phyloP scores from a whole-genome alignment of 2,797 vertebrate species.

The Trachops cirrhosus region DNA sequence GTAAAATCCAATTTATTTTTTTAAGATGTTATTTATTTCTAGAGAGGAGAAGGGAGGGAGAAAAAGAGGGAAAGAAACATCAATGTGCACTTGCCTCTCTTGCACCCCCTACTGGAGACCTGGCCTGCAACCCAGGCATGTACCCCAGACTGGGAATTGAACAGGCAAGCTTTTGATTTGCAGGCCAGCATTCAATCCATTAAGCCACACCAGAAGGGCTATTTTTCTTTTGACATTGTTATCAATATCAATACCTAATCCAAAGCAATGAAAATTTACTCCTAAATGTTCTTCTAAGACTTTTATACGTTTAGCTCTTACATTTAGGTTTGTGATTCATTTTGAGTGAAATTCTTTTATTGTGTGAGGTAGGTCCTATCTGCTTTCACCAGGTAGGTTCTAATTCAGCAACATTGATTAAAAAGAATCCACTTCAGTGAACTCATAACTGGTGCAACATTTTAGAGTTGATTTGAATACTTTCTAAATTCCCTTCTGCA shows the following conservation, averaged over 20 bases:
- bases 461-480: neutral
- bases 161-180: too few species aligned
- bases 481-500: conserved; percentile 7
- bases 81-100: too few species aligned
- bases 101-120: too few species aligned
- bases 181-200: too few species aligned
- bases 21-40: neutral
- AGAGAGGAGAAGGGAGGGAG: too few species aligned
- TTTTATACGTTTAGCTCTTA: conserved; percentile 20
- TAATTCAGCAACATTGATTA: neutral
- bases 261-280: conserved; percentile 10
- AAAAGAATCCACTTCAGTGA: neutral
- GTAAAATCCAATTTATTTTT: conserved; percentile 24
- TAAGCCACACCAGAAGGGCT: too few species aligned
- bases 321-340: neutral
- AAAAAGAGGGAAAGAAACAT: too few species aligned
- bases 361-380: neutral
- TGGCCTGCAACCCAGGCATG: too few species aligned
- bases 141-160: too few species aligned
- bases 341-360: neutral
- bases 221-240: neutral
- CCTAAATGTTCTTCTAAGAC: neutral
- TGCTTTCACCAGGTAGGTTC: neutral
- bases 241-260: neutral
- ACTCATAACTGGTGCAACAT: neutral